Percentiles rank a stretch among this genome's conserved stretches.
phyloP scores from a whole-genome alignment of 2,888 invertebrate genomes.

The Augiades crinisus region DNA sequence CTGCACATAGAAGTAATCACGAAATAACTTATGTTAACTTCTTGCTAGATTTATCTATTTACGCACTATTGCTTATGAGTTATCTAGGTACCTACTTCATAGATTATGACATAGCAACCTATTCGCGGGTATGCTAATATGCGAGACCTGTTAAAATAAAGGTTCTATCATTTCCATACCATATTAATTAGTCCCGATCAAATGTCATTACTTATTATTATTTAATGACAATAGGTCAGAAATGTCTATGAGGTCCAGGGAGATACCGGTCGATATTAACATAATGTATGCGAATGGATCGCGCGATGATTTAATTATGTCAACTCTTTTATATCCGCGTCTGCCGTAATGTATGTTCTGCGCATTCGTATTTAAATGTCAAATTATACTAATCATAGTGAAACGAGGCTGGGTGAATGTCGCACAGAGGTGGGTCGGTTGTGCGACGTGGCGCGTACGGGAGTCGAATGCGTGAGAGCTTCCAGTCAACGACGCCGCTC shows the following conservation, averaged over 20 bases:
- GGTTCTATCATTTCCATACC: not conserved
- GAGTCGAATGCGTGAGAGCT: conserved; percentile 36
- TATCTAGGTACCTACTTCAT: no score
- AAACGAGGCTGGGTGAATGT: conserved; percentile 34
- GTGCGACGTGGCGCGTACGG: conserved; percentile 27
- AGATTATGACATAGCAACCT: conserved; percentile 8
- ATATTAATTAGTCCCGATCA: not conserved
- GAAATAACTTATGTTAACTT: conserved; percentile 12
- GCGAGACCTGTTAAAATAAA: conserved; percentile 3
- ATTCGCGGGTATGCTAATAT: conserved; percentile 5
- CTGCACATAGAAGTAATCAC: conserved; percentile 16
- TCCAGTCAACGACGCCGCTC: conserved; percentile 28
- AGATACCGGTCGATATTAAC: conserved; percentile 3
- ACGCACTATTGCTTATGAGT: conserved; percentile 2
- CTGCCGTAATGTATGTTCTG: not conserved
- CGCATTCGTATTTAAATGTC: conserved; percentile 9
- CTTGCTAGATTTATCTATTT: conserved; percentile 12
- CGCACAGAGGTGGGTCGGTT: conserved; percentile 31
- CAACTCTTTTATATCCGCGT: conserved; percentile 9
- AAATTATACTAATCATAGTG: conserved; percentile 15
- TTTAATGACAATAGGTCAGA: conserved; percentile 14
- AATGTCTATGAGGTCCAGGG: conserved; percentile 3
- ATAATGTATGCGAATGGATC: conserved; percentile 13
- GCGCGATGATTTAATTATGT: conserved; percentile 5
- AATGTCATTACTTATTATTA: conserved; percentile 8